Conservation (phyloP, 2,797 vertebrate species). For the Semaprochilodus insignis region DNA sequence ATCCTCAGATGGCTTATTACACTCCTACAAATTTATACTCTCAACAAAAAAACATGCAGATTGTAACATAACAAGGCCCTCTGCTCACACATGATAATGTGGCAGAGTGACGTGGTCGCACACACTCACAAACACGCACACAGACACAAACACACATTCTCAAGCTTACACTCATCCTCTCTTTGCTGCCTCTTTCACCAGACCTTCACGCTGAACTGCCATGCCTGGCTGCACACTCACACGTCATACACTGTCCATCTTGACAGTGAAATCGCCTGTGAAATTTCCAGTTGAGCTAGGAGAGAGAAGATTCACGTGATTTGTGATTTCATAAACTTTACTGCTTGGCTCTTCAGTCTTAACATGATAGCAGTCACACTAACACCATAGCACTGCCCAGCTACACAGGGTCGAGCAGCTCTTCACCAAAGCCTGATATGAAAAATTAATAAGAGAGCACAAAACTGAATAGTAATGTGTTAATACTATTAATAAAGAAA, state of each 20-base stretch:
- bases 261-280: constrained; percentile 47
- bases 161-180: not conserved
- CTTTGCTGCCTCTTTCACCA: constrained; percentile 11
- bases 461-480: too few species aligned
- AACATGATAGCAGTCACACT: not conserved
- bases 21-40: not conserved
- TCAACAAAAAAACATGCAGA: not conserved
- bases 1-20: not conserved
- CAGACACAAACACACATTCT: not conserved
- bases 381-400: not conserved
- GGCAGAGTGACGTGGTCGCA: constrained; percentile 24
- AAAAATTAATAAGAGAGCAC: not conserved
- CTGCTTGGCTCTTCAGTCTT: constrained; percentile 6
- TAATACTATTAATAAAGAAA: not conserved
- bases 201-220: constrained; percentile 26
- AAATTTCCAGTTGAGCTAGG: constrained; percentile 39
- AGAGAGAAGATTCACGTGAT: constrained; percentile 40
- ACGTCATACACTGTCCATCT: constrained; percentile 45
- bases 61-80: constrained; percentile 5
- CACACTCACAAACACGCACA: constrained; percentile 1
- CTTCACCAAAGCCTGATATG: not conserved
- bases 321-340: constrained; percentile 38
- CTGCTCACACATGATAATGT: constrained; percentile 29
- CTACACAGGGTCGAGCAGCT: not conserved
- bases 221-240: constrained; percentile 33